Conservation (phyloP, 2,113 vertebrate genomes). For the Cyanistes caeruleus region DNA sequence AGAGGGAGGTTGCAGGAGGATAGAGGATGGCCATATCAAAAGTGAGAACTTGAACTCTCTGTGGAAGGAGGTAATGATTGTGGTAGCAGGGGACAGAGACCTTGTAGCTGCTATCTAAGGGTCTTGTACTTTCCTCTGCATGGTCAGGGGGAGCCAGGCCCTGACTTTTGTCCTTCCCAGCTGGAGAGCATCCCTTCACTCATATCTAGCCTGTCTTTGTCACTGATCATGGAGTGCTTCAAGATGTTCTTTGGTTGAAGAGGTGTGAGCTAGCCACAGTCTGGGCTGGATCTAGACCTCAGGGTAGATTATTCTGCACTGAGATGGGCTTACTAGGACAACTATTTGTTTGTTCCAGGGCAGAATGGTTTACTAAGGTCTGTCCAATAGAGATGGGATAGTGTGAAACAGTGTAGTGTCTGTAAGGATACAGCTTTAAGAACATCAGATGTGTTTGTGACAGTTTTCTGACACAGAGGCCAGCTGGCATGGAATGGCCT, state of each 20-base stretch:
- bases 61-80: not conserved
- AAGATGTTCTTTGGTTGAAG: not conserved
- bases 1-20: not conserved
- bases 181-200: not conserved
- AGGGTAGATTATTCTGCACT: not conserved
- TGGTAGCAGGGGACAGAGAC: not conserved
- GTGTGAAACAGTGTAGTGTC: not conserved
- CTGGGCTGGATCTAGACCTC: not conserved
- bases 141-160: not conserved
- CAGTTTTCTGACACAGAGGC: not conserved
- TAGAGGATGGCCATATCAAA: not conserved
- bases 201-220: not conserved
- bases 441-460: not conserved
- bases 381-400: not conserved
- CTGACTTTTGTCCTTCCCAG: not conserved
- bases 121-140: fast-evolving
- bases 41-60: not conserved
- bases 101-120: not conserved
- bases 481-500: not conserved
- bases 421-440: not conserved
- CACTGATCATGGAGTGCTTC: not conserved
- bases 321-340: not conserved
- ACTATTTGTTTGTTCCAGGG: not conserved
- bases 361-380: not conserved
- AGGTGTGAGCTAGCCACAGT: not conserved